Base-by-base conservation (phyloP, 2,113 vertebrate genomes). In the Hucho hucho region DNA sequence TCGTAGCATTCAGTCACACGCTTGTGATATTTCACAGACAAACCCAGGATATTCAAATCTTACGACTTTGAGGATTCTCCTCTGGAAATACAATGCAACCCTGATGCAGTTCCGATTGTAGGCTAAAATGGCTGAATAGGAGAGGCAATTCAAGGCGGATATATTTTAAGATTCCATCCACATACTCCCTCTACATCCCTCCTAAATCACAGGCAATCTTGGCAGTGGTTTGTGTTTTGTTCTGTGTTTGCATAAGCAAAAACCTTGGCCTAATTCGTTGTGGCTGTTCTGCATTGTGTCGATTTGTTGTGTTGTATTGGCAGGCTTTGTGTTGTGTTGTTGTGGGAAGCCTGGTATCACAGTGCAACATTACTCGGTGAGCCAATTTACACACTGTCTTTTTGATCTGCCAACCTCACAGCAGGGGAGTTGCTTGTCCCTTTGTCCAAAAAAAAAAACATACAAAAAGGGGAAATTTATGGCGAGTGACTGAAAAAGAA, bases 391-490 rank as follows among this genome's bases (percentile, higher is more conserved):
- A n/a, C 28, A 1, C 81, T 70, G 68, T 86, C 67, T 75, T 82
- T 81, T 73, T 70, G 24, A 80, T 76, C 73, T 64, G 64, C 58
- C 47, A 4, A 43, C 49, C 75, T 72, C 37, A 70, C 32, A 81
- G 75, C n/a, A 56, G 67, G 26, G 77, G 81, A 53, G 9, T 80
- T 68, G 70, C 75, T 83, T 84, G 46, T 73, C 74, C 32, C 14
- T 6, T 9, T 81, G 64, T 67, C 77, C 46, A 74, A 72, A 64
- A 83, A 83, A 80, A 82, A 64, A 70, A 76, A 70, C n/a, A 75
- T 64, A 24, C 61, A 29, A 61, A 28, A 18, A 43, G 59, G 69
- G 16, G 7, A 68, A 68, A 71, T 78, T 75, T 61, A 75, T 64
- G 65, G 2, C 14, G n/a, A 76, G 61, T 22, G 53, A 32, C 61